Evolutionary conservation across 2,113 vertebrate genomes (phyloP).

Genomic region (Sinocyclocheilus rhinocerous): DNA sequence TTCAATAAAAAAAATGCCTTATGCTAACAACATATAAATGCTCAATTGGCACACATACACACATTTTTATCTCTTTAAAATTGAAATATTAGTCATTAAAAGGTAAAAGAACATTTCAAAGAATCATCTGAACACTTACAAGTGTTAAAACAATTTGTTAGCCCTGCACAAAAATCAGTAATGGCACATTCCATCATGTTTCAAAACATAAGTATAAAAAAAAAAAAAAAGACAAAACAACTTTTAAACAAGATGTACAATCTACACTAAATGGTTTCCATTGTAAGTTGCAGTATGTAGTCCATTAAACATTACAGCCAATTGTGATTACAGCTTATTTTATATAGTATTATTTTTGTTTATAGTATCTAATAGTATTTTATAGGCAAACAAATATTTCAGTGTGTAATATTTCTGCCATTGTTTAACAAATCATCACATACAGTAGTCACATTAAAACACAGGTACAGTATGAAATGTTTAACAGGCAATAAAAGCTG

Average conservation of each 20-base stretch:
- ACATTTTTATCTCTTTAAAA: background rate
- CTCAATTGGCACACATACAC: background rate
- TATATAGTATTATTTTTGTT: background rate
- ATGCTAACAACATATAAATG: background rate
- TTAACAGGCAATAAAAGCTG: constrained; percentile 28
- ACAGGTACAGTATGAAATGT: constrained; percentile 29
- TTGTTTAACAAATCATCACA: background rate
- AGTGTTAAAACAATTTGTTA: background rate
- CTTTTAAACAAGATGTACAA: background rate
- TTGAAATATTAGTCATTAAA: background rate
- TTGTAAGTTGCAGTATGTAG: background rate
- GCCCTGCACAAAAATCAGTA: background rate
- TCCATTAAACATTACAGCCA: background rate
- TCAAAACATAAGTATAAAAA: background rate
- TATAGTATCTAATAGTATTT: background rate
- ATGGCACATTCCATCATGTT: background rate
- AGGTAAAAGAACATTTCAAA: background rate
- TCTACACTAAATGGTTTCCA: background rate
- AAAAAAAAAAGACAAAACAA: background rate
- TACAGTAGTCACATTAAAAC: constrained; percentile 47
- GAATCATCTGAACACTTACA: background rate
- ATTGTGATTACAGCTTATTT: constrained; percentile 1
- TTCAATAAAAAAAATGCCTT: background rate
- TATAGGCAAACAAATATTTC: constrained; percentile 6
- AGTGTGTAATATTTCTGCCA: background rate